Conservation (phyloP, 2,797 vertebrate species). For the Hipposideros larvatus region DNA sequence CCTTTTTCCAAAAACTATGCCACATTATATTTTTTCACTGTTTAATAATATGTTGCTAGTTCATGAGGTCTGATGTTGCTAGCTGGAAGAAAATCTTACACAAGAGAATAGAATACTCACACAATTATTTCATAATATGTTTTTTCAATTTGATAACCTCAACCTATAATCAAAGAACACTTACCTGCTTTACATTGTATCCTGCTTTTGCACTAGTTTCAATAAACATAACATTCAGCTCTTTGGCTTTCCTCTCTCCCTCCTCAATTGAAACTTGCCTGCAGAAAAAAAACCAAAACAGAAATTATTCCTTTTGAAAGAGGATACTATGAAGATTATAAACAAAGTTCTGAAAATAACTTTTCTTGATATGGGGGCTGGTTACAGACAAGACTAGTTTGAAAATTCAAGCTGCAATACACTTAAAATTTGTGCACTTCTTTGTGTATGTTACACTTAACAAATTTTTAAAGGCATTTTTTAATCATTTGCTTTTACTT, state of each 20-base stretch:
- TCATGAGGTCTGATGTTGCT: slow-evolving; percentile 22
- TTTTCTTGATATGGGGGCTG: slow-evolving; percentile 21
- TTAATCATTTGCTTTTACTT: slow-evolving; percentile 24
- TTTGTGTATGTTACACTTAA: background rate
- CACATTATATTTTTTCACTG: slow-evolving; percentile 28
- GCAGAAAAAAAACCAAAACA: slow-evolving; percentile 76
- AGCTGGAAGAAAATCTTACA: slow-evolving; percentile 1
- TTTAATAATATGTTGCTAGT: slow-evolving; percentile 4
- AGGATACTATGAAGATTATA: slow-evolving; percentile 4
- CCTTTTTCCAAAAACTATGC: slow-evolving; percentile 43
- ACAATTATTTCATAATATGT: slow-evolving; percentile 66
- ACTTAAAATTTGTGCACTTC: background rate
- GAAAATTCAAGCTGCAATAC: slow-evolving; percentile 18
- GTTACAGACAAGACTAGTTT: slow-evolving; percentile 19
- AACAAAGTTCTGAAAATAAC: slow-evolving; percentile 65
- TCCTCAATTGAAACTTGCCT: slow-evolving; percentile 99
- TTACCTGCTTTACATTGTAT: slow-evolving; percentile 99
- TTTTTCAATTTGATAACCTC: slow-evolving; percentile 44
- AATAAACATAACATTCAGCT: slow-evolving; percentile 99
- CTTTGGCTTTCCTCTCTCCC: slow-evolving; percentile 99
- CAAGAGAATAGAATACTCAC: background rate
- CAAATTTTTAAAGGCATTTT: background rate
- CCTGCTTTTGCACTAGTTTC: slow-evolving; percentile 99
- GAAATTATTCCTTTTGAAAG: slow-evolving; percentile 41
- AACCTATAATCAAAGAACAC: slow-evolving; percentile 73